Percentiles rank a stretch among this genome's conserved stretches.
Conservation (phyloP, 2,113 vertebrate species). For the Spermophilus dauricus region DNA sequence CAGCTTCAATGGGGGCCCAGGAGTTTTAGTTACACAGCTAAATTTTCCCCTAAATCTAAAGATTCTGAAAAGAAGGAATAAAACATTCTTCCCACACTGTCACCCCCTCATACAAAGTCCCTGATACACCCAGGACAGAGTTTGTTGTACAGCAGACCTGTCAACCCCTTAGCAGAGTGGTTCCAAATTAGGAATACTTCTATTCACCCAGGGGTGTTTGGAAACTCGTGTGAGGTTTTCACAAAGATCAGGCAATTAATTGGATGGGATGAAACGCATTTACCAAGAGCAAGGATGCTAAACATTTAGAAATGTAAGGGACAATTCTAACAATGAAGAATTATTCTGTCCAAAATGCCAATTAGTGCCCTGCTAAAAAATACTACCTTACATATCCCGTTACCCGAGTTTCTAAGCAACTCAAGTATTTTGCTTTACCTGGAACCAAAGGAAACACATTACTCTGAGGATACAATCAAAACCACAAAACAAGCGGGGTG, state of each 20-base stretch:
- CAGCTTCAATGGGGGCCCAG: neutral
- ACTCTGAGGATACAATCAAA: constrained; percentile 45
- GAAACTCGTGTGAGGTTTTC: neutral
- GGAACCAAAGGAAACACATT: constrained; percentile 61
- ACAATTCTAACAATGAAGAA: neutral
- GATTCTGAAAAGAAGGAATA: constrained; percentile 7
- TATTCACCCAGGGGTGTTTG: neutral
- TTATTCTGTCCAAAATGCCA: constrained; percentile 1
- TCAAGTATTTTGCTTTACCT: constrained; percentile 19
- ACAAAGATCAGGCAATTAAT: constrained; percentile 22
- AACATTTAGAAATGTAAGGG: neutral
- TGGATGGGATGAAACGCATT: neutral
- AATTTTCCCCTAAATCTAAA: constrained; percentile 33
- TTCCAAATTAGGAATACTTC: neutral
- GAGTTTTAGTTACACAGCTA: neutral
- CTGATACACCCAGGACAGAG: neutral
- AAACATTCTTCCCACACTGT: neutral
- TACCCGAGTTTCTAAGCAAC: constrained; percentile 49
- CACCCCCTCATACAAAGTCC: neutral
- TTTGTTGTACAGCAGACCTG: neutral
- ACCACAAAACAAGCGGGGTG: neutral
- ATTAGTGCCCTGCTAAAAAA: constrained; percentile 10
- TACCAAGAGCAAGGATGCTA: constrained; percentile 35
- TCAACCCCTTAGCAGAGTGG: neutral
- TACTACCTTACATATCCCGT: neutral